These are phyloP conservation scores for Neosilurus hyrtlii DNA, from an alignment of 2,797 vertebrate genomes.

Conservation along the genomic window DNA sequence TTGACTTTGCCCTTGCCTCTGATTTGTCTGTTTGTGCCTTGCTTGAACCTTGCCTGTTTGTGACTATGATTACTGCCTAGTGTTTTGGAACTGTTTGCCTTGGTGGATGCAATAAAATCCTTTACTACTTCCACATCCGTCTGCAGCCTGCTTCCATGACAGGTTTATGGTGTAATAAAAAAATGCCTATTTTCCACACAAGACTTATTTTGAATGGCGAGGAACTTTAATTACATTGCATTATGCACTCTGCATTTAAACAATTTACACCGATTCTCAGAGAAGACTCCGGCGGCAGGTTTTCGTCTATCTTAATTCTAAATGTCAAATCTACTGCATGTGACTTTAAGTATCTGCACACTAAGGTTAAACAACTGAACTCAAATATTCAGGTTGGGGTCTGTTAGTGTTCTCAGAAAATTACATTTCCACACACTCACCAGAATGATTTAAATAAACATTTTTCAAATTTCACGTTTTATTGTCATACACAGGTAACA, in stretches of 20 bases:
- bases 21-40: no score
- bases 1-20: no score
- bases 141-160: no score
- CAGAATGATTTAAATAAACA: background rate
- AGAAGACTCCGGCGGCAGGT: background rate
- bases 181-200: background rate
- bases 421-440: background rate
- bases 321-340: background rate
- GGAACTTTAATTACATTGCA: conserved; percentile 30
- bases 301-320: conserved; percentile 6
- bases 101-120: no score
- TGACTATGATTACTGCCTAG: no score
- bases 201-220: conserved; percentile 18
- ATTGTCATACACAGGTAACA: no score
- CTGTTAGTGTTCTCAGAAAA: background rate
- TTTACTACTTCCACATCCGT: no score
- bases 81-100: no score
- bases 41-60: no score
- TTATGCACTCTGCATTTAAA: conserved; percentile 14
- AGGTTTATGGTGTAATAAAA: no score
- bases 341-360: background rate
- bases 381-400: background rate
- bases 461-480: no score
- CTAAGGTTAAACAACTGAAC: background rate
- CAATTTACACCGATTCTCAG: background rate